Conservation (phyloP, 2,888 invertebrate species). For the Ophioninae sp. region DNA sequence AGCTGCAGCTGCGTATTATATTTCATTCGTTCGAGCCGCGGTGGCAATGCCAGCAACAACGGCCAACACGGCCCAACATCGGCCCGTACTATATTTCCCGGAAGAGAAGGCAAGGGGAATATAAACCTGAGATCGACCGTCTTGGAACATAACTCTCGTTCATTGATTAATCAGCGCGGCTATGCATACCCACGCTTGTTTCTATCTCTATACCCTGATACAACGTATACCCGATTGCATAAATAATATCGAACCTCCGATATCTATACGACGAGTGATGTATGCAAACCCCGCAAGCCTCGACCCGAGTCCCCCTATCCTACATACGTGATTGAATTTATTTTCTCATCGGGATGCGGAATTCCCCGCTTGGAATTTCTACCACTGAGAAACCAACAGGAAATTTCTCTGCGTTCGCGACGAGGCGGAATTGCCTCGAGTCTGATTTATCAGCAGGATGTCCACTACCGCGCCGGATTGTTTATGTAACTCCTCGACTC, state of each 20-base stretch:
- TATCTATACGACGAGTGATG: background rate
- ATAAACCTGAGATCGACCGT: slow-evolving; percentile 39
- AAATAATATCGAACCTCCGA: slow-evolving; percentile 36
- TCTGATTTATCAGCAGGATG: slow-evolving; percentile 21
- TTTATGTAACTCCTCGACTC: background rate
- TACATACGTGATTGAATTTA: slow-evolving; percentile 15
- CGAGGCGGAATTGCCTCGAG: slow-evolving; percentile 1
- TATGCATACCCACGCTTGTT: background rate
- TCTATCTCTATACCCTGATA: background rate
- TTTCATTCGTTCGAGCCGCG: slow-evolving; percentile 51
- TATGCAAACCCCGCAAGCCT: slow-evolving; percentile 1
- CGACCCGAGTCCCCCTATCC: background rate
- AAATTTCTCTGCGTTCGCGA: slow-evolving; percentile 1
- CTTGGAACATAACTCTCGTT: slow-evolving; percentile 42
- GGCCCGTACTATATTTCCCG: slow-evolving; percentile 35
- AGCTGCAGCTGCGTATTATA: slow-evolving; percentile 61
- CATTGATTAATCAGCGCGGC: slow-evolving; percentile 55
- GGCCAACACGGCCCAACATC: slow-evolving; percentile 9
- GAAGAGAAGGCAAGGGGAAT: slow-evolving; percentile 40
- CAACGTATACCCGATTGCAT: slow-evolving; percentile 26
- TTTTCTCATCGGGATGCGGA: slow-evolving; percentile 14
- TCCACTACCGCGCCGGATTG: background rate
- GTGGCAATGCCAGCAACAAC: slow-evolving; percentile 35
- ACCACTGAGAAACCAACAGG: background rate
- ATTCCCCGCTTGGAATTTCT: slow-evolving; percentile 27